Base-by-base conservation (phyloP, 2,888 invertebrate genomes). In the Aspidiotus destructor region DNA sequence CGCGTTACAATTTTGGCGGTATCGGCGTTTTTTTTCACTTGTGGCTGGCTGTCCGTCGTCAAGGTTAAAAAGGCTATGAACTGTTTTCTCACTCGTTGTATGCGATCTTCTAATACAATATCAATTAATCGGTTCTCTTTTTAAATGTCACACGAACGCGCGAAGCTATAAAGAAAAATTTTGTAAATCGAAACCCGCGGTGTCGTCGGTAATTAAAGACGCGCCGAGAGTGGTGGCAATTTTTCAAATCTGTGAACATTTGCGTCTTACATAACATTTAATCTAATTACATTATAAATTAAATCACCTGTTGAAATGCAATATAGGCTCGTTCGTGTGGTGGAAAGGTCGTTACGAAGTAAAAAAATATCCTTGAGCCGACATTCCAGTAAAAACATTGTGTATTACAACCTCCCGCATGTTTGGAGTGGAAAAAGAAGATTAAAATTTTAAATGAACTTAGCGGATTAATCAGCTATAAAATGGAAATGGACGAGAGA, bases 231-330 rank as follows among this genome's bases (percentile, higher is more conserved):
- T 3, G 28, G 48, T 48, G 48, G 48, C 48, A 48, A 48, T 48
- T 48, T 48, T 48, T 48, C 48, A 48, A 48, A 48, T 48, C 28
- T 28, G 48, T n/a, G 48, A 48, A 48, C 48, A 48, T 48, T 48
- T 13, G 48, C 48, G 48, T 48, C 48, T 48, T 48, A 48, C 48
- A 48, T 48, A 48, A 48, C 48, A 48, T 11, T 48, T 48, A n/a
- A 48, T 48, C 48, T 48, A 48, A 48, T 48, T 48, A 48, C 48
- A n/a, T 48, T 48, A n/a, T 48, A 48, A 48, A 48, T 28, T 48
- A 48, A 48, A n/a, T 48, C 48, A n/a, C 48, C 48, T 11, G 48
- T 48, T 48, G 48, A 48, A 48, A 48, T 48, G n/a, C 28, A 28
- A 28, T 28, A 28, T 28, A 28, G 28, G 28, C n/a, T 48, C n/a